Percentiles rank a stretch among this genome's conserved stretches.
Evolutionary conservation across 2,797 vertebrate species (phyloP).

Genomic region (Octomys mimax): DNA sequence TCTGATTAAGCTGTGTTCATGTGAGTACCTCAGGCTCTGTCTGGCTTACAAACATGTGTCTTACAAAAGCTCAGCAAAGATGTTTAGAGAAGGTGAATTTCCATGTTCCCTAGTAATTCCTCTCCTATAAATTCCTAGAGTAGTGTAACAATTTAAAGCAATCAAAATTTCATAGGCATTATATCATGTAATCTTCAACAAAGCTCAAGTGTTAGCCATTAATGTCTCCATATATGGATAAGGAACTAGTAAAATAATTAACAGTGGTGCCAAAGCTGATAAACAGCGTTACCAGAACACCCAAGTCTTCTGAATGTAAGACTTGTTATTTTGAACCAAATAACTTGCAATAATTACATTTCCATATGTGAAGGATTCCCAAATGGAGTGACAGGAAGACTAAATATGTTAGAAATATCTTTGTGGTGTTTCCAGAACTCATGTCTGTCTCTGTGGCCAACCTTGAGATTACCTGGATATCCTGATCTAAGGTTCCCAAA

Average conservation of each 20-base stretch:
- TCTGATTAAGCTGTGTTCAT: background rate
- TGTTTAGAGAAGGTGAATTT: background rate
- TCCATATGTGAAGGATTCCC: background rate
- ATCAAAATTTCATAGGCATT: background rate
- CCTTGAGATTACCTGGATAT: background rate
- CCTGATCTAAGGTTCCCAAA: background rate
- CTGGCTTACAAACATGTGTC: background rate
- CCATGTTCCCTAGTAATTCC: background rate
- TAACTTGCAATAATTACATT: background rate
- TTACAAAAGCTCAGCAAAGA: slow-evolving; percentile 18
- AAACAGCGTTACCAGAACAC: background rate
- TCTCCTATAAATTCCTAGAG: background rate
- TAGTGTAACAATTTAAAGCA: background rate
- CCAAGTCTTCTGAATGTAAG: background rate
- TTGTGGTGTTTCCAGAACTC: background rate
- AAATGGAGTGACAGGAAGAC: background rate
- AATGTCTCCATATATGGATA: background rate
- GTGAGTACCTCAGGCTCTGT: background rate
- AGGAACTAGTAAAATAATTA: slow-evolving; percentile 42
- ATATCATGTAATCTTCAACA: background rate
- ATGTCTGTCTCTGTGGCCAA: background rate
- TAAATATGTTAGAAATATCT: slow-evolving; percentile 34
- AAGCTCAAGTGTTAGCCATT: background rate
- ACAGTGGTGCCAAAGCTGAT: background rate
- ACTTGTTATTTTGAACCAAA: background rate